phyloP scores from a whole-genome alignment of 2,113 vertebrate genomes.

The Archilochus colubris region DNA sequence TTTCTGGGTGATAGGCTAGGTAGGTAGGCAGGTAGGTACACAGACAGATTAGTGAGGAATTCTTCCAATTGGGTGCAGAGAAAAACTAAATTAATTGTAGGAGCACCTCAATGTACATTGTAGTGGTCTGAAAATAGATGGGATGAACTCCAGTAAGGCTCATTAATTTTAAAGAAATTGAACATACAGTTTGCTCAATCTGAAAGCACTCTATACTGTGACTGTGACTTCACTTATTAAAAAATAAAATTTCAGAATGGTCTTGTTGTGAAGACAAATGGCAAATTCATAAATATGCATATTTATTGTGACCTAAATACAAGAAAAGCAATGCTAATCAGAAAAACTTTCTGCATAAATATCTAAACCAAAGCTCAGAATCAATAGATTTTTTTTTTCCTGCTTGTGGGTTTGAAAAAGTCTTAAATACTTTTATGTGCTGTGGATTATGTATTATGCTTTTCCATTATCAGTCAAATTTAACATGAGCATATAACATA shows the following conservation, averaged over 20 bases:
- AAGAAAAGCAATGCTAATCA: not conserved
- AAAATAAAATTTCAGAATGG: not conserved
- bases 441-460: not conserved
- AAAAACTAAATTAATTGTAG: not conserved
- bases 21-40: not conserved
- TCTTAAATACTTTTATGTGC: not conserved
- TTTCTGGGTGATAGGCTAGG: not conserved
- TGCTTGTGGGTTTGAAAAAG: not conserved
- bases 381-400: not conserved
- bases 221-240: not conserved
- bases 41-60: not conserved
- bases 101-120: not conserved
- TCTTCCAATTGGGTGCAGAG: not conserved
- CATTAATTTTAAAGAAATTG: not conserved
- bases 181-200: not conserved
- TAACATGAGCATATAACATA: not conserved
- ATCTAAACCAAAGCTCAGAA: not conserved
- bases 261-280: not conserved
- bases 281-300: not conserved
- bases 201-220: not conserved
- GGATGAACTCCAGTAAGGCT: not conserved
- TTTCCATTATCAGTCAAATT: not conserved
- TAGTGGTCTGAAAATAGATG: not conserved
- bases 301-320: not conserved
- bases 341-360: not conserved